Conservation (phyloP, 2,113 vertebrate species). For the Diadophis punctatus region DNA sequence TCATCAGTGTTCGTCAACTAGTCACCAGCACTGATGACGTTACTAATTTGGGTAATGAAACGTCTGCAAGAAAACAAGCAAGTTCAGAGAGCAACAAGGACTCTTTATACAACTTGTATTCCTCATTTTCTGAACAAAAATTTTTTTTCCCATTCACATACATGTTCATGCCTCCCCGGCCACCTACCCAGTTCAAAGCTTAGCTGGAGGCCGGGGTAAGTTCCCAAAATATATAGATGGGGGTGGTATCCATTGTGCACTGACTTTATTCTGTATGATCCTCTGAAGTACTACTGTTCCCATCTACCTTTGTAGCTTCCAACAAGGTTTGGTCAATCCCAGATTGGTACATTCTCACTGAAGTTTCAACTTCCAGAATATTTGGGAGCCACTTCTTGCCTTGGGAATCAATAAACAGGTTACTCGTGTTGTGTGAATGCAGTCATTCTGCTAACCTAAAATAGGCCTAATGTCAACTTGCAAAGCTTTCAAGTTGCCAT, state of each 20-base stretch:
- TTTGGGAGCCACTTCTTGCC: background rate
- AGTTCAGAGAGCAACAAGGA: too few species aligned
- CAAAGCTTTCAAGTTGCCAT: too few species aligned
- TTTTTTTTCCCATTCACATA: background rate
- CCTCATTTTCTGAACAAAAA: background rate
- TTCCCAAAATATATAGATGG: background rate
- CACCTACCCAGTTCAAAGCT: background rate
- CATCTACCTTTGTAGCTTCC: background rate
- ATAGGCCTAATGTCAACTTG: too few species aligned
- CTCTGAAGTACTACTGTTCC: background rate
- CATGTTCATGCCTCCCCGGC: background rate
- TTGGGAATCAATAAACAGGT: background rate
- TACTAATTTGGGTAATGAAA: too few species aligned
- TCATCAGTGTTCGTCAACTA: too few species aligned
- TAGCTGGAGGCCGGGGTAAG: background rate
- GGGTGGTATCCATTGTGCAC: background rate
- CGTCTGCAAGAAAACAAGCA: too few species aligned
- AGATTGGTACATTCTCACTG: background rate
- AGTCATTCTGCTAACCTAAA: background rate
- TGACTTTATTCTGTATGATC: background rate
- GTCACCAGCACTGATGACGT: too few species aligned
- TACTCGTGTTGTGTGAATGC: background rate
- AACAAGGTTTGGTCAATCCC: background rate
- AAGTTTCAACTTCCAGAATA: background rate
- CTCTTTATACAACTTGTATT: background rate